These are phyloP conservation scores for Danionella dracula DNA, from an alignment of 2,797 vertebrate genomes.

Conservation along the genomic window DNA sequence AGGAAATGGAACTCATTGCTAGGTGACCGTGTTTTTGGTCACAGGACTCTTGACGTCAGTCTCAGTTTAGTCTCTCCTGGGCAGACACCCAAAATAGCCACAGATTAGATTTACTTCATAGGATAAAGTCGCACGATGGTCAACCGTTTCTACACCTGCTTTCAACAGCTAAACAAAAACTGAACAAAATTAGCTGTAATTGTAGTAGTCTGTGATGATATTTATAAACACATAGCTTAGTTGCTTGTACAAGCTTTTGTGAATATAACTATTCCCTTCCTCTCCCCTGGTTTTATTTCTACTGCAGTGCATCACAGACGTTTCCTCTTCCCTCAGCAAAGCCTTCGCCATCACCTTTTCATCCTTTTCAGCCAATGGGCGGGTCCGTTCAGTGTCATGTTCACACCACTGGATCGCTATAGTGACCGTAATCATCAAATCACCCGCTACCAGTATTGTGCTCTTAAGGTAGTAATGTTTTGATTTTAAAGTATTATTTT, in stretches of 20 bases:
- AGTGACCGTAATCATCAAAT: conserved; percentile 98
- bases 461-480: conserved; percentile 78
- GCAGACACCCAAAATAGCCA: conserved; percentile 11
- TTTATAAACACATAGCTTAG: no score
- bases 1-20: conserved; percentile 24
- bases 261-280: neutral
- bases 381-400: conserved; percentile 98
- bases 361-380: conserved; percentile 99
- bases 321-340: conserved; percentile 98
- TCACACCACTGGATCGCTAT: conserved; percentile 94
- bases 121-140: neutral
- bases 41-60: neutral
- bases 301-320: conserved; percentile 90
- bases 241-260: no score
- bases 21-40: conserved; percentile 1
- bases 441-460: conserved; percentile 95
- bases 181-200: neutral
- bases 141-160: neutral
- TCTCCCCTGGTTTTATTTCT: conserved; percentile 6
- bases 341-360: conserved; percentile 93
- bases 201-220: no score
- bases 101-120: neutral
- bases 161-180: neutral
- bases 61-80: neutral
- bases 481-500: no score